phyloP scores from a whole-genome alignment of 2,797 vertebrate genomes.

The Crocidura indochinensis region DNA sequence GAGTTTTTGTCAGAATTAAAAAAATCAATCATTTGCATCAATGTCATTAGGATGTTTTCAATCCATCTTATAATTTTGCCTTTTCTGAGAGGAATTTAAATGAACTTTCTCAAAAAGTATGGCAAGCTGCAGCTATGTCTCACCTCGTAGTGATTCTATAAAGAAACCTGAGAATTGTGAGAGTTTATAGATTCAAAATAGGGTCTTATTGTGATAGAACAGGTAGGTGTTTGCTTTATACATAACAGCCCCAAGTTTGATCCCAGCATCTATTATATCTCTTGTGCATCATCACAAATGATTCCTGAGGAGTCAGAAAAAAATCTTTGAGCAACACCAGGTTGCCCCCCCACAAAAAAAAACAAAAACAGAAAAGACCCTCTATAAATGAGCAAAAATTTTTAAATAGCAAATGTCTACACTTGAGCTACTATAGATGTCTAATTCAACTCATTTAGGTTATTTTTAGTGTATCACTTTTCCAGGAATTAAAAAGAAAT shows the following conservation, averaged over 20 bases:
- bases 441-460: neutral
- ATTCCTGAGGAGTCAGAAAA: too few relatives aligned
- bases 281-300: too few relatives aligned
- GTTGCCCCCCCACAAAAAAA: too few relatives aligned
- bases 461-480: neutral
- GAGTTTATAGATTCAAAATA: neutral
- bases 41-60: slow-evolving; percentile 23
- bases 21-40: slow-evolving; percentile 54
- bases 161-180: neutral
- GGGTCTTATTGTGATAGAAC: neutral
- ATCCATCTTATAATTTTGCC: neutral
- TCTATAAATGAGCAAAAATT: too few relatives aligned
- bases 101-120: neutral
- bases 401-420: too few relatives aligned
- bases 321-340: too few relatives aligned
- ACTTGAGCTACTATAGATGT: too few relatives aligned
- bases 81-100: neutral
- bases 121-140: neutral
- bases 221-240: too few relatives aligned
- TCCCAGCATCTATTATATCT: too few relatives aligned
- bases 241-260: too few relatives aligned
- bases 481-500: neutral
- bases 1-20: slow-evolving; percentile 51
- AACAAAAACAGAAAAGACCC: too few relatives aligned
- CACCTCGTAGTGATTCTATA: neutral